Base-by-base conservation (phyloP, 1,140 invertebrate genomes). In the Pseudomyrmex gracilis region DNA sequence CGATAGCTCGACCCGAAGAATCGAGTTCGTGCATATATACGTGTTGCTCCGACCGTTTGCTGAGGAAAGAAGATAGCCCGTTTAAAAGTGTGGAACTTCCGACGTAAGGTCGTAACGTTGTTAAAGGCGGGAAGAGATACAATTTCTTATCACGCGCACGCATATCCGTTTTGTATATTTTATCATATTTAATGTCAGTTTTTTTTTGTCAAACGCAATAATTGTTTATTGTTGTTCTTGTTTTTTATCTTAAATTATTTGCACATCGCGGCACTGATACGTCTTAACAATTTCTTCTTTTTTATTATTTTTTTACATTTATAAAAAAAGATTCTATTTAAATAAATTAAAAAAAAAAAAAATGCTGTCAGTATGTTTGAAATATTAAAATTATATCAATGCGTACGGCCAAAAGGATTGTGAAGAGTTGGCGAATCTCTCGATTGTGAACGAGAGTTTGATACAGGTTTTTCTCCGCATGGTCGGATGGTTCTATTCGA, bases 391-490 rank as follows among this genome's bases (percentile, higher is more conserved):
- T 34, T 34, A 7, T 7, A 34, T 34, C 34, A 34, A 34, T 34
- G 5, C 34, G 34, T 34, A 34, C 5, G 34, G 34, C 34, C 34
- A 34, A 34, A 34, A 34, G 3, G 5, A 34, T 34, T 34, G 34
- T 34, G 34, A 34, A 34, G 34, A 34, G 34, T 34, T 34, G 34
- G 34, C 34, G 70, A 83, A 86, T 88, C 85, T 87, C 85, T 85
- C 88, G 91, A 88, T 89, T 85, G 86, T 90, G 89, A 90, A 91
- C 78, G 63, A 78, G 77, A 86, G 55, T 73, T 83, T 67, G 82
- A 90, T 67, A 77, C 85, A 89, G 86, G 80, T 87, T 90, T 80
- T 57, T 83, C 34, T 83, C 77, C 90, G 90, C 86, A 91, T 85
- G 85, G 87, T 34, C 64, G 74, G 84, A 84, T 90, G 68, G 82